Evolutionary conservation across 1,140 invertebrate genomes (phyloP).

Genomic region (Papilio aristodemus): DNA sequence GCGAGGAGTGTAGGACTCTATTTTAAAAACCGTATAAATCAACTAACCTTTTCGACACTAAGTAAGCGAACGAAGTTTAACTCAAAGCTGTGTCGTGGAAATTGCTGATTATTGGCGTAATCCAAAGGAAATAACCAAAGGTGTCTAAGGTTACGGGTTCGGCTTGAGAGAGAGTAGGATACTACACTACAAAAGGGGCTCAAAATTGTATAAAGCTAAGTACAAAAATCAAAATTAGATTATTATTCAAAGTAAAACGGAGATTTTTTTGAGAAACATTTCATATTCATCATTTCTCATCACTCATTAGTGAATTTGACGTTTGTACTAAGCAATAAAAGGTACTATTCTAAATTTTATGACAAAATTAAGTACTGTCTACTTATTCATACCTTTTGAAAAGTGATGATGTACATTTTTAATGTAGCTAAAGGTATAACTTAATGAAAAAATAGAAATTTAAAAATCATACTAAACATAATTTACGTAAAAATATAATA

Average conservation of each 20-base stretch:
- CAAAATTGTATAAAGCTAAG: slow-evolving; percentile 35
- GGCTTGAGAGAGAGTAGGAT: slow-evolving; percentile 76
- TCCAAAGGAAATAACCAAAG: slow-evolving; percentile 56
- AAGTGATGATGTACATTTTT: slow-evolving; percentile 44
- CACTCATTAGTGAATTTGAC: slow-evolving; percentile 34
- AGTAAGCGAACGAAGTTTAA: slow-evolving; percentile 54
- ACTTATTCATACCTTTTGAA: slow-evolving; percentile 60
- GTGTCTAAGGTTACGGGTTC: slow-evolving; percentile 74
- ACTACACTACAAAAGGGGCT: slow-evolving; percentile 42
- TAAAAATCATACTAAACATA: slow-evolving; percentile 34
- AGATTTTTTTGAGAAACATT: background rate
- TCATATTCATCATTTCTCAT: too few species aligned
- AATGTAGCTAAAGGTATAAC: slow-evolving; percentile 40
- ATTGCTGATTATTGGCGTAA: slow-evolving; percentile 60
- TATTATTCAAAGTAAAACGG: slow-evolving; percentile 9
- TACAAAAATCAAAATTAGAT: slow-evolving; percentile 35
- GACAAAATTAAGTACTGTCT: slow-evolving; percentile 56
- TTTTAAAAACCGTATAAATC: slow-evolving; percentile 59
- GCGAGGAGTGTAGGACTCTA: slow-evolving; percentile 67
- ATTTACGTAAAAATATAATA: slow-evolving; percentile 38
- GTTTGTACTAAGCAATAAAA: slow-evolving; percentile 38
- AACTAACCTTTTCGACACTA: slow-evolving; percentile 56
- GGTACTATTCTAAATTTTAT: slow-evolving; percentile 54
- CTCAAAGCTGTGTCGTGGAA: slow-evolving; percentile 57
- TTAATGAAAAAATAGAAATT: slow-evolving; percentile 37